Conservation (phyloP, 2,888 invertebrate species). For the Protodeltote pygarga region DNA sequence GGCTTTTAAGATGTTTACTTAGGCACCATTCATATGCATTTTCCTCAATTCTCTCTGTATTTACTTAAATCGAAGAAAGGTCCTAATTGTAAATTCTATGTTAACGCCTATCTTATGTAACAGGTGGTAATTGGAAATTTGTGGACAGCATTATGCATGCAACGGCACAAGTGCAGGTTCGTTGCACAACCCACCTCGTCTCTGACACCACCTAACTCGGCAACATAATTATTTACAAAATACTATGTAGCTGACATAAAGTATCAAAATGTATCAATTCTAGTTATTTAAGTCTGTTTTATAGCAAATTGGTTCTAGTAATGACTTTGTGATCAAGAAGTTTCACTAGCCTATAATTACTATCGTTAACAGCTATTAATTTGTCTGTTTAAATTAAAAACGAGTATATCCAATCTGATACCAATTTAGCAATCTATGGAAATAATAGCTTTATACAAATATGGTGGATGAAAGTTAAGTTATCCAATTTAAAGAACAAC, state of each 20-base stretch:
- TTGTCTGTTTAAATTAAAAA: slow-evolving; percentile 41
- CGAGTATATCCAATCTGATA: slow-evolving; percentile 19
- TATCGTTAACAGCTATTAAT: slow-evolving; percentile 34
- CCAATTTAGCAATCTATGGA: no score
- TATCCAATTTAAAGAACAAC: no score
- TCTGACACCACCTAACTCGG: slow-evolving; percentile 17
- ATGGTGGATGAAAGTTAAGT: no score
- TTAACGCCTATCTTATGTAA: slow-evolving; percentile 35
- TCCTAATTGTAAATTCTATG: slow-evolving; percentile 29
- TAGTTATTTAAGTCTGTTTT: slow-evolving; percentile 27
- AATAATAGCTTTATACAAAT: no score
- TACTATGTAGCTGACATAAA: slow-evolving; percentile 27
- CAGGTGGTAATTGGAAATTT: slow-evolving; percentile 53
- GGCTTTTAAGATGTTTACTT: no score
- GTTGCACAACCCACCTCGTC: slow-evolving; percentile 47
- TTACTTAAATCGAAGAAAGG: slow-evolving; percentile 32
- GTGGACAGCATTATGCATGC: slow-evolving; percentile 48
- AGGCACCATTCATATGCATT: slow-evolving; percentile 24
- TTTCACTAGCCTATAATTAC: slow-evolving; percentile 29
- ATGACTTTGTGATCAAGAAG: slow-evolving; percentile 11
- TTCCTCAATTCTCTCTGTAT: slow-evolving; percentile 22
- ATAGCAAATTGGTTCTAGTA: slow-evolving; percentile 27
- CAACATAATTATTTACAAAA: slow-evolving; percentile 34
- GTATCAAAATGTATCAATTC: slow-evolving; percentile 34
- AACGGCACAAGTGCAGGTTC: slow-evolving; percentile 33